phyloP scores from a whole-genome alignment of 1,140 invertebrate species.

The Conus betulinus region DNA sequence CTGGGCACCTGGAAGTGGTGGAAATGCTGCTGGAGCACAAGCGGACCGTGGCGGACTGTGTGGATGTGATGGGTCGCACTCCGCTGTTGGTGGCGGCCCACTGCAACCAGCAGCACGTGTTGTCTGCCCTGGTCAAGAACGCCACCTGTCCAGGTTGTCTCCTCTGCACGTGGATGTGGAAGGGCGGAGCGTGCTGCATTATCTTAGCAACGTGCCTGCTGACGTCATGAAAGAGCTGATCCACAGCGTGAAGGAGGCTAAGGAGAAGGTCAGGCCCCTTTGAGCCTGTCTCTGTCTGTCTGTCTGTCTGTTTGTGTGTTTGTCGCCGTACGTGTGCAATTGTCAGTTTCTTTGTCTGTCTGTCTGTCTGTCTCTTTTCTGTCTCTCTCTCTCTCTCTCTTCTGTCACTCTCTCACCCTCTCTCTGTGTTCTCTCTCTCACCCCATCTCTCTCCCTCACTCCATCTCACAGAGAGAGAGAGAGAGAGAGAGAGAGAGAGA shows the following conservation, averaged over 20 bases:
- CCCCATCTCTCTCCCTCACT: too few species aligned
- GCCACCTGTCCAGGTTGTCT: conserved; percentile 19
- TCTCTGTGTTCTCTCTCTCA: too few species aligned
- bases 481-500: too few species aligned
- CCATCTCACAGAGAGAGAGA: too few species aligned
- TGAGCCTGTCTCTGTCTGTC: neutral
- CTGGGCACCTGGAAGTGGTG: conserved; percentile 22
- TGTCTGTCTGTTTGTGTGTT: neutral
- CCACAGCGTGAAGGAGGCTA: neutral
- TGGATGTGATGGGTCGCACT: conserved; percentile 22
- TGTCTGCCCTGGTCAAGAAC: conserved; percentile 17
- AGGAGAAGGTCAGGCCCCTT: neutral
- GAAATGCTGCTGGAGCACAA: conserved; percentile 10
- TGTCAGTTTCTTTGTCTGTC: too few species aligned
- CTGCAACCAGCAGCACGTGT: conserved; percentile 18
- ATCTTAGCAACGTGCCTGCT: neutral
- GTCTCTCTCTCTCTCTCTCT: too few species aligned
- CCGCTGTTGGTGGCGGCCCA: conserved; percentile 28
- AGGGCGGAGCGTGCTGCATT: conserved; percentile 15
- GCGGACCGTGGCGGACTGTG: neutral
- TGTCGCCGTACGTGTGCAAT: neutral
- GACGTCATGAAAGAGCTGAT: neutral
- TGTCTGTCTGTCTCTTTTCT: too few species aligned
- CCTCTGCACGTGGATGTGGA: conserved; percentile 11
- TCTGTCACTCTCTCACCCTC: too few species aligned